Base-by-base conservation (phyloP, 2,888 invertebrate species). In the Sinopyrophorus schimmeli region DNA sequence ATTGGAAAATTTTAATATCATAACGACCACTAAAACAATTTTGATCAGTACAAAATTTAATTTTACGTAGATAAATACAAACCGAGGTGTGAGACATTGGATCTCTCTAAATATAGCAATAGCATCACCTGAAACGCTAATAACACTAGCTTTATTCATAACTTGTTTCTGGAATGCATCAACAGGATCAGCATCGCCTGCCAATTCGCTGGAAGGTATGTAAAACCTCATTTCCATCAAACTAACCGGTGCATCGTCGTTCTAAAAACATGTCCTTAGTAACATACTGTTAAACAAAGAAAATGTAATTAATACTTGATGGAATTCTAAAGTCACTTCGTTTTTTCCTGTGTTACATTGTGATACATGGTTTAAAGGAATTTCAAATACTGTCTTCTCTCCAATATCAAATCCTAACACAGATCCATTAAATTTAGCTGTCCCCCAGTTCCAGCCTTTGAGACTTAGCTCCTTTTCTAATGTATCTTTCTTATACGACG, bases 391-490 rank as follows among this genome's bases (percentile, higher is more conserved):
- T 7, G 90, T 87, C 59, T 86, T 82, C 17, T 80, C 79, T 2
- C 89, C 89, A 26, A 92, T 85, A 69, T 93, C 92, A 67, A 90
- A 93, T 66, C 86, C 89, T 1, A 93, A 74, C 1, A 89, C 84
- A 0, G 91, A 86, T 2, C 93, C 98, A 62, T 85, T 86, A 69
- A 99, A 98, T 62, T 91, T 89, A 0, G 94, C 93, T 0, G 91
- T 89, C 16, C 99, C 99, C 94, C 98, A 99, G 74, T 99, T 99
- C 98, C 98, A 99, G 1, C 99, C 99, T 71, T 94, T 96, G 1
- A 97, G 78, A 55, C 94, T 91, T 39, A 95, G 74, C 66, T 99
- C 98, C 64, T 91, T 92, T 64, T 92, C 93, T 31, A 92, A 76
- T 83, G 97, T 84, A 47, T 91, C 88, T 60, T 89, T 87, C 16